Percentiles rank a stretch among this genome's conserved stretches.
Evolutionary conservation across 1,140 invertebrate species (phyloP).

Genomic region (Elymnias hypermnestra): DNA sequence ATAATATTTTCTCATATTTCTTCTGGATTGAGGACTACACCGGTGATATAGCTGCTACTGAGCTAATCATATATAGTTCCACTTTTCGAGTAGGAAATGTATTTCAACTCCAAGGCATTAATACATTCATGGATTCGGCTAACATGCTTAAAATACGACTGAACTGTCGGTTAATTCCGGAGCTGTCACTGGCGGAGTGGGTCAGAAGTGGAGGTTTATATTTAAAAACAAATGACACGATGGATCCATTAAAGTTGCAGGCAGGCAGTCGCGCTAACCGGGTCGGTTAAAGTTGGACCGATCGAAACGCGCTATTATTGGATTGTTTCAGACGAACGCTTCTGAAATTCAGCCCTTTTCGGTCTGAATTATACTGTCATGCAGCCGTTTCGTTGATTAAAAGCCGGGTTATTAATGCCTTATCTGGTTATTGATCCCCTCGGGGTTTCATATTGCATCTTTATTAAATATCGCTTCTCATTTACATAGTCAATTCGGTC

Average conservation of each 20-base stretch:
- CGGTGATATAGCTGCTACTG: too few relatives aligned
- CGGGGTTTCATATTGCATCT: slow-evolving; percentile 3
- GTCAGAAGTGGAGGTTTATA: slow-evolving; percentile 54
- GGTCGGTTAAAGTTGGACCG: slow-evolving; percentile 58
- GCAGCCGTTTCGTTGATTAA: slow-evolving; percentile 37
- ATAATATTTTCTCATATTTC: too few relatives aligned
- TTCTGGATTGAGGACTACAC: too few relatives aligned
- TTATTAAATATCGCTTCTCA: too few relatives aligned
- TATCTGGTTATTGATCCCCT: slow-evolving; percentile 25
- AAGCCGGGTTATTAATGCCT: slow-evolving; percentile 35
- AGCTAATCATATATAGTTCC: background rate
- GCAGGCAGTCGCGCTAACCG: slow-evolving; percentile 41
- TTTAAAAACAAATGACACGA: slow-evolving; percentile 61
- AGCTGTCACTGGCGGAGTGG: slow-evolving; percentile 47
- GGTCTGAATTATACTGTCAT: slow-evolving; percentile 40
- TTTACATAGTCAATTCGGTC: too few relatives aligned
- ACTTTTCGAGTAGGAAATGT: slow-evolving; percentile 5
- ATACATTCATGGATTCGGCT: slow-evolving; percentile 29
- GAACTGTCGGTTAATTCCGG: slow-evolving; percentile 30
- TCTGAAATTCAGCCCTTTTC: slow-evolving; percentile 53
- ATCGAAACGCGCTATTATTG: slow-evolving; percentile 69
- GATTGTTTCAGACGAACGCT: slow-evolving; percentile 52
- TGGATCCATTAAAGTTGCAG: slow-evolving; percentile 64
- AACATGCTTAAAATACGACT: slow-evolving; percentile 27
- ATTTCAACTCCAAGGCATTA: slow-evolving; percentile 7